These are phyloP conservation scores for Macroramphosus scolopax DNA, from an alignment of 2,797 vertebrate species.

Conservation along the genomic window DNA sequence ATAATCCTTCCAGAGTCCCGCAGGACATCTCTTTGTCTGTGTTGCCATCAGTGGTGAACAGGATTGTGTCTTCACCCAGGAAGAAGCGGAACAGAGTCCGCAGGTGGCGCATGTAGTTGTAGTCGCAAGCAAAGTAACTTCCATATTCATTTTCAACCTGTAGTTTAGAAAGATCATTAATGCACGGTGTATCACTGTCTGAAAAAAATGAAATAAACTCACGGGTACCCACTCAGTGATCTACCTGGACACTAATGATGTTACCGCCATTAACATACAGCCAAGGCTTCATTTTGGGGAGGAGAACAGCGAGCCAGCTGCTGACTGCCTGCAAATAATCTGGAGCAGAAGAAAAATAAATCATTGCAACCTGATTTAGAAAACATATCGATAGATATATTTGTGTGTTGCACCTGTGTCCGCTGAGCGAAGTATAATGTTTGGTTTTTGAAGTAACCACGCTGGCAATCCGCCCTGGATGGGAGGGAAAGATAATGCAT, in stretches of 20 bases:
- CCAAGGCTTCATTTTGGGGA: slow-evolving; percentile 86
- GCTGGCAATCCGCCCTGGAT: slow-evolving; percentile 90
- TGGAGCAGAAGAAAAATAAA: slow-evolving; percentile 52
- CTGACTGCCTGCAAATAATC: slow-evolving; percentile 88
- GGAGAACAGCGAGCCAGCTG: slow-evolving; percentile 87
- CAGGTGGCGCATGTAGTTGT: slow-evolving; percentile 86
- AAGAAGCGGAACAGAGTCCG: slow-evolving; percentile 80
- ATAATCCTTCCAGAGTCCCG: slow-evolving; percentile 86
- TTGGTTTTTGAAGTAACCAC: slow-evolving; percentile 89
- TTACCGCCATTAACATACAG: slow-evolving; percentile 91
- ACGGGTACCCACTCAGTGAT: background rate
- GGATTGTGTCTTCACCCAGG: slow-evolving; percentile 83
- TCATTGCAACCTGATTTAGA: no score
- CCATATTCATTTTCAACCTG: slow-evolving; percentile 99
- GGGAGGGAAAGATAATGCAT: slow-evolving; percentile 15
- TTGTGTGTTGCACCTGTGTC: slow-evolving; percentile 79
- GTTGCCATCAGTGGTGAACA: slow-evolving; percentile 92
- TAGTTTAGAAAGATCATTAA: background rate
- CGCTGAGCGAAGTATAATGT: slow-evolving; percentile 86
- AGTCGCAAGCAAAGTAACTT: slow-evolving; percentile 90
- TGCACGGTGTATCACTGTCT: background rate
- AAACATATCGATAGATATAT: background rate
- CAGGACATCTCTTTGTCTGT: slow-evolving; percentile 82
- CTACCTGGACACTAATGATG: slow-evolving; percentile 94
- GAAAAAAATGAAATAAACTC: background rate